A percentile compares a stretch with the other conserved stretches of the same genome.
phyloP scores from a whole-genome alignment of 2,797 vertebrate species.

The Onychomys leucogaster region DNA sequence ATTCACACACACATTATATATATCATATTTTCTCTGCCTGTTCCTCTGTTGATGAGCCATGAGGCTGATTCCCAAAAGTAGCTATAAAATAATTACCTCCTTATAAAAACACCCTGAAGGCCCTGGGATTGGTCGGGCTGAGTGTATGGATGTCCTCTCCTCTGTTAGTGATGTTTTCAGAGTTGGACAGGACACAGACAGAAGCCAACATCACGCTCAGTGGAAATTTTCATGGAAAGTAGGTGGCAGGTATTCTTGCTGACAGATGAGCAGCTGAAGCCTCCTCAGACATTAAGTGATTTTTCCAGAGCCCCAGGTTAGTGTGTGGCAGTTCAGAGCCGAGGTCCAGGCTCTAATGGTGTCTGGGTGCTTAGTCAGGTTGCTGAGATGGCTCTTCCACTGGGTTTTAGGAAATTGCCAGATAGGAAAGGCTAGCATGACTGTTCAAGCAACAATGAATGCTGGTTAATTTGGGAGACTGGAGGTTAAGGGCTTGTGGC shows the following conservation, averaged over 20 bases:
- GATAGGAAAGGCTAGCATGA: not conserved
- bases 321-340: not conserved
- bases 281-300: not conserved
- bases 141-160: not conserved
- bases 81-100: not conserved
- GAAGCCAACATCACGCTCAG: not conserved
- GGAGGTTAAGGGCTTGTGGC: not conserved
- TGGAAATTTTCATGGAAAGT: not conserved
- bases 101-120: constrained; percentile 38
- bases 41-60: not conserved
- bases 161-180: constrained; percentile 56
- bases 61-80: not conserved
- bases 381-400: not conserved
- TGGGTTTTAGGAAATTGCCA: constrained; percentile 2
- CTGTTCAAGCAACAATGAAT: not conserved
- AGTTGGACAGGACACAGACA: not conserved
- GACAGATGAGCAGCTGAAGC: not conserved
- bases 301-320: not conserved
- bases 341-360: not conserved
- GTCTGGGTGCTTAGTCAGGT: not conserved
- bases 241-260: not conserved
- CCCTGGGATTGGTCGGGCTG: not conserved
- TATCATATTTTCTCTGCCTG: not conserved
- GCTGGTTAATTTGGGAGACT: not conserved
- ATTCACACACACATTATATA: not conserved